Evolutionary conservation across 2,888 invertebrate genomes (phyloP).

Genomic region (Acleris sparsana): DNA sequence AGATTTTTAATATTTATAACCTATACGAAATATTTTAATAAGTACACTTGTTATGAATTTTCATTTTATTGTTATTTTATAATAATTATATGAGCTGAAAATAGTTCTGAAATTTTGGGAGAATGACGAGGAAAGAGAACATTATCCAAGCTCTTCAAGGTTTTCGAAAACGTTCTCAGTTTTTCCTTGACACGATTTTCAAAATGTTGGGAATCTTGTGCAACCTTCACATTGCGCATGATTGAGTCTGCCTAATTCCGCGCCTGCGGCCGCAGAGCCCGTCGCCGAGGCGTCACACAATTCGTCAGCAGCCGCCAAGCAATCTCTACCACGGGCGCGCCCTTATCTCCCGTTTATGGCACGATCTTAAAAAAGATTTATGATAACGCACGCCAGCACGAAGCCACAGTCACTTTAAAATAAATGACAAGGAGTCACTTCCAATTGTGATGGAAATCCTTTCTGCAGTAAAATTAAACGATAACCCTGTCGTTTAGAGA

Average conservation of each 20-base stretch:
- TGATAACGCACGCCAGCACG: slow-evolving; percentile 80
- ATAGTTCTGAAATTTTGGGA: too few species aligned
- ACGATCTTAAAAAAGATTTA: slow-evolving; percentile 83
- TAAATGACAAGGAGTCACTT: slow-evolving; percentile 83
- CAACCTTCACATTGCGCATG: slow-evolving; percentile 2
- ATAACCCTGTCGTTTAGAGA: slow-evolving; percentile 81
- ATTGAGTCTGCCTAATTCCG: slow-evolving; percentile 42
- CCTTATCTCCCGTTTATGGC: slow-evolving; percentile 81
- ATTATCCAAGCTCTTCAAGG: too few species aligned
- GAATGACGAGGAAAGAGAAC: too few species aligned
- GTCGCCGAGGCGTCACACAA: slow-evolving; percentile 47
- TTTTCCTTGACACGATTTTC: background rate
- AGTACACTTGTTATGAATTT: too few species aligned
- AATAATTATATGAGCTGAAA: too few species aligned
- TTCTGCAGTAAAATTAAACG: slow-evolving; percentile 84
- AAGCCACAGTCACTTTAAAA: slow-evolving; percentile 80
- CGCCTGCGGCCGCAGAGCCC: slow-evolving; percentile 45
- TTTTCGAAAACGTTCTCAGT: too few species aligned
- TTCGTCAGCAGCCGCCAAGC: slow-evolving; percentile 77
- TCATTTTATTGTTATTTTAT: too few species aligned
- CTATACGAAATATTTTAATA: too few species aligned
- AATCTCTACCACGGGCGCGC: slow-evolving; percentile 79
- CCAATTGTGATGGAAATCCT: slow-evolving; percentile 83
- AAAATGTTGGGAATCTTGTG: background rate
- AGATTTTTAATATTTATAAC: too few species aligned